Evolutionary conservation across 2,797 vertebrate species (phyloP), one percentile per base, ranked within the genome.

Genomic region (Acropternis orthonyx): DNA sequence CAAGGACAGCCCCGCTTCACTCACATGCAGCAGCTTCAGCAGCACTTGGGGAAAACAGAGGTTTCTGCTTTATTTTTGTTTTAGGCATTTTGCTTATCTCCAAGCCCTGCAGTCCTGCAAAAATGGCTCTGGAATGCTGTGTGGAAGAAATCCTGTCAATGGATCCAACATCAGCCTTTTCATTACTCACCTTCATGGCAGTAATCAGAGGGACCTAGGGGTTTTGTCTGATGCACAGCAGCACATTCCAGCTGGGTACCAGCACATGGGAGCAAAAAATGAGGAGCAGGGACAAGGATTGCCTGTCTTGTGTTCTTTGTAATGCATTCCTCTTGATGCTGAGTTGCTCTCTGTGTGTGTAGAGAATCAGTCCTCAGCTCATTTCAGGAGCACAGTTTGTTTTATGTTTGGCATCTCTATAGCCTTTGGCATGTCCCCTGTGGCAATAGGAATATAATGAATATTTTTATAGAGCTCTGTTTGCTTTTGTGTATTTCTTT

Each of bases 191-290:
- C 71, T 73, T 24, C 13, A 0, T 4, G 52, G 67, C 22, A 26
- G 34, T 10, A 17, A 11, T 36, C 20, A 9, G 69, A 9, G 51
- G 67, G 36, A 54, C 37, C 9, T 43, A 7, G 82, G 55, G 71
- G 16, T 0, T 27, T 41, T 34, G 17, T 12, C 1, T 28, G 1
- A 6, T 2, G 55, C 69, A 32, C 51, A 39, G 71, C 11, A 82
- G 71, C 56, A 80, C 63, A 55, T 48, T 85, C 68, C 59, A 55
- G 14, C 72, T 23, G 78, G 20, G 28, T 43, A 66, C 18, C 12
- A 67, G 56, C 87, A 92, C 84, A 79, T 76, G 91, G 92, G 88
- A 92, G 78, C 71, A 85, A 86, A 74, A 79, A 79, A 85, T 19
- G 55, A 92, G 77, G 44, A 74, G 28, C 26, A 55, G 49, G 18